These are phyloP conservation scores for Spilogale gracilis DNA, from an alignment of 2,113 vertebrate species.

Conservation along the genomic window DNA sequence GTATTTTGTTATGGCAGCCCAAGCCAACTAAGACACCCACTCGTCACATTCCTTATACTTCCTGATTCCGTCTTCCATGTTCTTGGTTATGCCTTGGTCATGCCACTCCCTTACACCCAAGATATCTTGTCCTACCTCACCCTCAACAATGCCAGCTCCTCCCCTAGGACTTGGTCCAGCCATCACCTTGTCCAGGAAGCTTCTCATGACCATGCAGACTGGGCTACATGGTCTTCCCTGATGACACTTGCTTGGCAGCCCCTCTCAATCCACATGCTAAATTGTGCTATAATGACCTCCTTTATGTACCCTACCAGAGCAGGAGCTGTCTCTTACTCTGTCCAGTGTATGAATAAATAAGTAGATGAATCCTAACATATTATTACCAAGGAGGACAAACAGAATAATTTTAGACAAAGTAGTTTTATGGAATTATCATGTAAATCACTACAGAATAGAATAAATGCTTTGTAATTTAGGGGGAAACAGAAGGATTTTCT, in stretches of 20 bases:
- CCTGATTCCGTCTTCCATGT: not conserved
- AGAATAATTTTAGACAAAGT: slow-evolving; percentile 51
- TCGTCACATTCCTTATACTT: not conserved
- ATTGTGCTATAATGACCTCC: too few relatives aligned
- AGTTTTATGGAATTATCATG: slow-evolving; percentile 68
- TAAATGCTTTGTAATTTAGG: slow-evolving; percentile 49
- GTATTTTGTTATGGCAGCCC: not conserved
- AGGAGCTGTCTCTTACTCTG: not conserved
- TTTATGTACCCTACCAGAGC: not conserved
- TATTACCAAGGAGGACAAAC: slow-evolving; percentile 63
- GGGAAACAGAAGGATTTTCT: slow-evolving; percentile 65
- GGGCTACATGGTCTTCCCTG: not conserved
- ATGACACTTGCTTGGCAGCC: accelerated
- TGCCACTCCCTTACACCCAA: not conserved
- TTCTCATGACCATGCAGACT: not conserved
- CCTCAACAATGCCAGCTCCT: not conserved
- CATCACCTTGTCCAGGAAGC: not conserved
- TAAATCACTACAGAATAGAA: slow-evolving; percentile 61
- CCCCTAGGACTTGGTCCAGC: not conserved
- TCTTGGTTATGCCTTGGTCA: too few relatives aligned
- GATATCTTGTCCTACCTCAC: too few relatives aligned
- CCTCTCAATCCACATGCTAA: not conserved
- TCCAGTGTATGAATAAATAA: not conserved
- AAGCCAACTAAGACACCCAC: not conserved
- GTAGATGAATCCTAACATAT: not conserved